Percentiles rank a stretch among this genome's conserved stretches.
These are phyloP conservation scores for Podotricha telesiphe DNA, from an alignment of 2,888 invertebrate genomes.

Conservation along the genomic window DNA sequence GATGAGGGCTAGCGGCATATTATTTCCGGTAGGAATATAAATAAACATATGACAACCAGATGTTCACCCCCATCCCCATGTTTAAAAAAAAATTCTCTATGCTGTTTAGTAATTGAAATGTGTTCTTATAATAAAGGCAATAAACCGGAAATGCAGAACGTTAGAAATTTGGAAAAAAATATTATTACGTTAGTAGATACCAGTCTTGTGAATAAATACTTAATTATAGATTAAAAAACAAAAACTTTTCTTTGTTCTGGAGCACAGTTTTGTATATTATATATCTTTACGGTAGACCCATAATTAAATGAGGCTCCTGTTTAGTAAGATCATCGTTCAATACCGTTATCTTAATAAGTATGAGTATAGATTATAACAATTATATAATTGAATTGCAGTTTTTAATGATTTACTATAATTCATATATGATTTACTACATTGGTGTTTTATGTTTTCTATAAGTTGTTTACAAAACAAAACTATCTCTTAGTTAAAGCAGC, in stretches of 20 bases:
- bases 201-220: neutral
- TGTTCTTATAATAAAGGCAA: neutral
- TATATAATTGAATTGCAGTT: no score
- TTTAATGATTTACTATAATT: neutral
- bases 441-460: neutral
- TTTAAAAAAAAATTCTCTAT: slow-evolving; percentile 32
- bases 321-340: neutral
- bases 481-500: slow-evolving; percentile 28
- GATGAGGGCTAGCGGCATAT: slow-evolving; percentile 70
- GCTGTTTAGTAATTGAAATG: slow-evolving; percentile 7
- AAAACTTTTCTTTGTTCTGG: no score
- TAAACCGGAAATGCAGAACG: neutral
- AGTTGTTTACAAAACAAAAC: slow-evolving; percentile 8
- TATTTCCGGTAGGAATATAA: slow-evolving; percentile 73
- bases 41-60: slow-evolving; percentile 73
- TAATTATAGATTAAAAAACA: no score
- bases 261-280: no score
- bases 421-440: neutral
- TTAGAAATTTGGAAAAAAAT: neutral
- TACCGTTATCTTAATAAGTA: neutral
- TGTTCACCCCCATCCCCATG: slow-evolving; percentile 60
- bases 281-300: no score
- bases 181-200: neutral
- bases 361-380: no score
- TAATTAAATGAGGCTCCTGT: neutral